Evolutionary conservation across 2,113 vertebrate species (phyloP), one percentile per base, ranked within the genome.

Genomic region (Octodon degus): DNA sequence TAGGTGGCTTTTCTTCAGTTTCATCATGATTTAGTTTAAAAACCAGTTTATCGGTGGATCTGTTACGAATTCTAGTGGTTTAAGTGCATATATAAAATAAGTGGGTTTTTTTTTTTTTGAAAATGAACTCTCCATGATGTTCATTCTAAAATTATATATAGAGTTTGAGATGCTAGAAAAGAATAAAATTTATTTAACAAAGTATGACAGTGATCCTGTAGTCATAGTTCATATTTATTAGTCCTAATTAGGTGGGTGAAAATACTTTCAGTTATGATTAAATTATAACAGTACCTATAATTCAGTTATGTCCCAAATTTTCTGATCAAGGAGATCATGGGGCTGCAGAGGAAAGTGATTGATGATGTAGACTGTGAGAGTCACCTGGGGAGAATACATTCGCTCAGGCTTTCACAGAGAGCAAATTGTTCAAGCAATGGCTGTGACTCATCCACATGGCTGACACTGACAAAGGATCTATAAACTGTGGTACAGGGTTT

Each of bases 111-210:
- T 16, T 80, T 88, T 25, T 55, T 63, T 93, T 93, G 76, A 58
- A 91, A 79, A 91, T 25, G 80, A 80, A 27, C 53, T 65, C 10
- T 74, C 13, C n/a, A 0, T 93, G 34, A 90, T 60, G 82, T 68
- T 80, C 53, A 62, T 68, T 84, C 14, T 60, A 62, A 93, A 94
- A 68, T 91, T 85, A 67, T 50, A 58, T 43, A 60, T 88, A 47
- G 22, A 88, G 92, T 96, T 97, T 92, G 58, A 87, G 77, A 93
- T 83, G 67, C 17, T 74, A 47, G 90, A 82, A 80, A 83, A 40
- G 24, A 77, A 50, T 88, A 13, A 82, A 13, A 81, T 92, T 34
- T 87, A 62, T 83, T 92, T 95, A 94, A n/a, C 92, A 70, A 67
- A 91, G 80, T 85, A 16, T 89, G 20, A 27, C 63, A 58, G 50